phyloP scores from a whole-genome alignment of 2,888 invertebrate species.

The Dasypolia templi region DNA sequence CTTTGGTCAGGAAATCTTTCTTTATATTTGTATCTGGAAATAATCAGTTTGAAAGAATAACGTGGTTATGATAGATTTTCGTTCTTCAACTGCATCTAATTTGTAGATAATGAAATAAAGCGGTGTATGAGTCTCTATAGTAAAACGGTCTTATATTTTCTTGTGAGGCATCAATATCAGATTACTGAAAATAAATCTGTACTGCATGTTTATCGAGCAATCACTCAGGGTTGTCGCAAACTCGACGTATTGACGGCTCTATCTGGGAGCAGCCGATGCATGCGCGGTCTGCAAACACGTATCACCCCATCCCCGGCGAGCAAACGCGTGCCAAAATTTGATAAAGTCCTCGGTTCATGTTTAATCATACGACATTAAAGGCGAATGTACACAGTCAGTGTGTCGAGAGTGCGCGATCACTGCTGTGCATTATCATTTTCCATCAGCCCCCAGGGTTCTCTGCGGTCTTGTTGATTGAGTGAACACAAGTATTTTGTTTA shows the following conservation, averaged over 20 bases:
- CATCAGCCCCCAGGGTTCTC: constrained; percentile 74
- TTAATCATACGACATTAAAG: constrained; percentile 88
- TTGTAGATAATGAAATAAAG: not conserved
- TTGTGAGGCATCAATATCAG: constrained; percentile 38
- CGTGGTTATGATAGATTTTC: not conserved
- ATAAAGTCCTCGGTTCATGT: constrained; percentile 88
- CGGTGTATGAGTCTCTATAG: not conserved
- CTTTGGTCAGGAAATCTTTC: constrained; percentile 32
- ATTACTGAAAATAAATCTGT: constrained; percentile 69
- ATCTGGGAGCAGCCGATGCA: constrained; percentile 83
- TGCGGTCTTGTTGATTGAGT: constrained; percentile 73
- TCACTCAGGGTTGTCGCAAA: constrained; percentile 83
- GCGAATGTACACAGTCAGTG: constrained; percentile 69
- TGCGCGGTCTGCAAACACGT: constrained; percentile 86
- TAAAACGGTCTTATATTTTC: constrained; percentile 27
- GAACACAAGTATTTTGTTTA: constrained; percentile 76
- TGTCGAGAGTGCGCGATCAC: constrained; percentile 74
- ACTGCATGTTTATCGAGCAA: constrained; percentile 82
- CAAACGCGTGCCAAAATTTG: constrained; percentile 90
- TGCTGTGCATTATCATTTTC: constrained; percentile 83
- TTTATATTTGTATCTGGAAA: not conserved
- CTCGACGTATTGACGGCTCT: constrained; percentile 87
- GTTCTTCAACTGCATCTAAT: not conserved
- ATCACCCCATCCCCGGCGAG: constrained; percentile 79
- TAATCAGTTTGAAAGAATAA: not conserved